Base-by-base conservation (phyloP, 2,888 invertebrate species). In the Eulithis prunata region DNA sequence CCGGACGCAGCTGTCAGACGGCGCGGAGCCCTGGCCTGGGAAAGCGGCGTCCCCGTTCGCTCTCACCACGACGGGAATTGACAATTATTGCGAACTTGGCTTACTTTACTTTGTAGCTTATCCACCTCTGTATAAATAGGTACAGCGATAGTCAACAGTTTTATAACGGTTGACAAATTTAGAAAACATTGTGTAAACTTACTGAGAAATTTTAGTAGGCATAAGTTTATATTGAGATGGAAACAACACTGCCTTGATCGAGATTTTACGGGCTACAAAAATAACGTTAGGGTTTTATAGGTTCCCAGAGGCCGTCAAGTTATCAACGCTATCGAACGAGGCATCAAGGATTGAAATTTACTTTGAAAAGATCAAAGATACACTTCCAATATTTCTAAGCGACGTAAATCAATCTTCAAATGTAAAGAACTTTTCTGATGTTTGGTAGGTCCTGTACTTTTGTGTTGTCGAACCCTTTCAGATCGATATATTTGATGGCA, bases 81-180 rank as follows among this genome's bases (percentile, higher is more conserved):
- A 76, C 85, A 81, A 83, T 87, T 84, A 83, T 81, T 83, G 79
- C 79, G 82, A 87, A 85, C 84, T 85, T 85, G 80, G 74, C 82
- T 80, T 74, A 81, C 78, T 14, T 63, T 13, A 74, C 80, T 78
- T 13, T 62, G 45, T 56, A 43, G 21, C 43, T 36, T 8, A 38
- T 13, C 2, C 13, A 14, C 47, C 47, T 7, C 14, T 47, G 14
- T 47, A 14, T 14, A 41, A 6, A 41, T 41, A 10, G 41, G 41
- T 41, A 41, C 10, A 41, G 41, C 2, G 8, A 41, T 11, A 41
- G 41, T 41, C 32, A 32, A 32, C 32, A 32, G 32, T 41, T 41
- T 41, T 8, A 7, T 38, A 38, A 38, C 38, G 41, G 5, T 1
- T 14, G 8, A 47, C 13, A 2, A 47, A 14, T 5, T 7, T 14